Base-by-base conservation (phyloP, 2,113 vertebrate genomes). In the Neolamprologus toae region DNA sequence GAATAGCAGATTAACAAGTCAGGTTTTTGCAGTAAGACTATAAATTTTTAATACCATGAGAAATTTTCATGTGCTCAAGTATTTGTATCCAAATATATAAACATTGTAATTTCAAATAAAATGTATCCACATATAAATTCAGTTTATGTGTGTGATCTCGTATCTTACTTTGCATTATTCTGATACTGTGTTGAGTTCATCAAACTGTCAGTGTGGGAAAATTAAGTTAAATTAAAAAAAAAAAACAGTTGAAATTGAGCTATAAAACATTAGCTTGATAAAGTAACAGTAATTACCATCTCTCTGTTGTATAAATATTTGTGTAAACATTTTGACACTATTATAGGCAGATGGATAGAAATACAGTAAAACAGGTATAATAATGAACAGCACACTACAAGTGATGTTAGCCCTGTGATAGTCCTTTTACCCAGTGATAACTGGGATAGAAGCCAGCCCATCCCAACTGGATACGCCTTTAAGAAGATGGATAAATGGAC, bases 341-440 rank as follows among this genome's bases (percentile, higher is more conserved):
- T 73, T 26, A 8, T 10, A 73, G 9, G 14, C 13, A 73, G 13
- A 73, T 17, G 21, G 40, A 10, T 17, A 73, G 21, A 47, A 73
- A 73, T 17, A 73, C 68, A 17, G 68, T 28, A 73, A 47, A 73
- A 73, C 40, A 28, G 68, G 68, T 47, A 73, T 47, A 73, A 47
- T 28, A 47, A 73, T 73, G 40, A 47, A 47, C 40, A 45, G 26
- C 21, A 17, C 68, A 11, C 23, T 47, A 47, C 3, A 26, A 73
- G 4, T 73, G 37, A 73, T 45, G 68, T 26, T 45, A 73, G 40
- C 13, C 9, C 23, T 47, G 40, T 73, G 21, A 73, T 9, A 45
- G 21, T 28, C 68, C 40, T 76, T 17, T 76, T 11, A 45, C 13
- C 23, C 42, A 12, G 21, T 73, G 13, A 73, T 16, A 26, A 16